Percentiles rank a stretch among this genome's conserved stretches.
phyloP scores from a whole-genome alignment of 2,113 vertebrate genomes.

The Pelvicachromis taeniatus region DNA sequence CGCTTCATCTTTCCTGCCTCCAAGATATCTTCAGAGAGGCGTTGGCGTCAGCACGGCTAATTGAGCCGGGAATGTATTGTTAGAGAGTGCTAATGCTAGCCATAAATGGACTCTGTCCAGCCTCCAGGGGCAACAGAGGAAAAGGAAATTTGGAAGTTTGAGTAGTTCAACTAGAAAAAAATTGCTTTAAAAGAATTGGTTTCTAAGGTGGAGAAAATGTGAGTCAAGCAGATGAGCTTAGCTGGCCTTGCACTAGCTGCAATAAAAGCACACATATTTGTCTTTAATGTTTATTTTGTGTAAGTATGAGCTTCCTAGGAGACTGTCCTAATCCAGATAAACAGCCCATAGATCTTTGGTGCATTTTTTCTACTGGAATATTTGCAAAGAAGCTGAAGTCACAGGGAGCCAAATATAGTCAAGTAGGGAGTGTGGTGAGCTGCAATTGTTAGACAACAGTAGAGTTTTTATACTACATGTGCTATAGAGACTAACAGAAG shows the following conservation, averaged over 20 bases:
- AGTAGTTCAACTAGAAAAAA: background rate
- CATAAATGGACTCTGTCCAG: background rate
- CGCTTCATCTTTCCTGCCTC: conserved; percentile 19
- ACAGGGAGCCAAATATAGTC: background rate
- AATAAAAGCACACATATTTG: background rate
- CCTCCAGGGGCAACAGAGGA: background rate
- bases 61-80: background rate
- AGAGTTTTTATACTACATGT: background rate
- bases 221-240: background rate
- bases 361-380: background rate
- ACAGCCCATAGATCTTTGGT: background rate
- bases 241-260: background rate
- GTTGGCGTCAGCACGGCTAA: background rate
- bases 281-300: background rate
- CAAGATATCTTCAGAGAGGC: background rate
- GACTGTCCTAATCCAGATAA: background rate
- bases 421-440: background rate
- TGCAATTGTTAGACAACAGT: background rate
- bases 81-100: background rate
- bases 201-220: background rate
- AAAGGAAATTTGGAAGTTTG: background rate
- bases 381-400: background rate
- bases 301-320: background rate
- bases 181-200: background rate
- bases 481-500: background rate